Base-by-base conservation (phyloP, 1,140 invertebrate genomes). In the Mesaphorura yosii region DNA sequence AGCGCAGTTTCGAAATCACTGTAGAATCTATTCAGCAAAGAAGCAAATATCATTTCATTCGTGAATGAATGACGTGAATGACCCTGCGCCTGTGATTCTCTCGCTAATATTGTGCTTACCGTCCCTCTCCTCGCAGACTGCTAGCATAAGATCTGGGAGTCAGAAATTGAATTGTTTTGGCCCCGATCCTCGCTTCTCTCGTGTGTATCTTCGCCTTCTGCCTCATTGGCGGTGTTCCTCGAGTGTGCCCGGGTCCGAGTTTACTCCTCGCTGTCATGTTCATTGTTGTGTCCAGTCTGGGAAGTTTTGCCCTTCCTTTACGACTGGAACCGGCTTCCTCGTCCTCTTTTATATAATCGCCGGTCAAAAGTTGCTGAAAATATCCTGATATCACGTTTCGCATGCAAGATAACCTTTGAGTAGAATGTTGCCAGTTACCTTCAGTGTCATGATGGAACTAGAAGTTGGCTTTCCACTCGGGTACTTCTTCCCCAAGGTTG, bases 401-500 rank as follows among this genome's bases (percentile, higher is more conserved):
- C n/a, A n/a, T n/a, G n/a, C n/a, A n/a, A n/a, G n/a, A n/a, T n/a
- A n/a, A n/a, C n/a, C n/a, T n/a, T n/a, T n/a, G n/a, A n/a, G n/a
- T n/a, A n/a, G n/a, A n/a, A n/a, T n/a, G n/a, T n/a, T n/a, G n/a
- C n/a, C n/a, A n/a, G n/a, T n/a, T n/a, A n/a, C n/a, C 47, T 53
- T 49, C n/a, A 57, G 17, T 12, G 58, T 56, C 57, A 62, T 62
- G 26, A 56, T 53, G 59, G 66, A 68, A 51, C 66, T 60, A 26
- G 55, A 51, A 48, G 62, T 54, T 37, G 42, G 38, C 25, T 14
- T 58, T 52, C 65, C 53, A 52, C 64, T 60, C 41, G 66, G 63
- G 54, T 66, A 44, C 51, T 62, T 62, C 64, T 64, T 49, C 39
- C 25, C 67, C 27, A 63, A 66, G 63, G 59, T 70, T 46, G 73